Percentiles rank a stretch among this genome's conserved stretches.
Evolutionary conservation across 1,140 invertebrate species (phyloP).

Genomic region (Papilio xuthus): DNA sequence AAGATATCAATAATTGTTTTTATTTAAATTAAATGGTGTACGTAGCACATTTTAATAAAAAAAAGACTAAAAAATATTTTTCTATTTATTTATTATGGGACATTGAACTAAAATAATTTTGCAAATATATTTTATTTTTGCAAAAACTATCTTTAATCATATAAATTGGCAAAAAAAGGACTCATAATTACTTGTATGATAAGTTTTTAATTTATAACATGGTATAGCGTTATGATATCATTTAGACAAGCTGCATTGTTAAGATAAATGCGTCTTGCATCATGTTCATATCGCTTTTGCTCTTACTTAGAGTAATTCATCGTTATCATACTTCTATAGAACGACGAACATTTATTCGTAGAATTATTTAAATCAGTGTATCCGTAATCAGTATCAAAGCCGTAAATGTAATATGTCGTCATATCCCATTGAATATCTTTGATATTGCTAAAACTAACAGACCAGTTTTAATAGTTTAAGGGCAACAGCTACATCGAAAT

Average conservation of each 20-base stretch:
- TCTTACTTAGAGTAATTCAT: neutral
- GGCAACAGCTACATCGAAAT: neutral
- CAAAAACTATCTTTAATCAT: neutral
- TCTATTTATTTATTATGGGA: neutral
- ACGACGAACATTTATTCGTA: neutral
- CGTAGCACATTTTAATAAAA: neutral
- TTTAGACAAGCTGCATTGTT: neutral
- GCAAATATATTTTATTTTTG: neutral
- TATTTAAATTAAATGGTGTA: slow-evolving; percentile 13
- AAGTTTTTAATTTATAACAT: neutral
- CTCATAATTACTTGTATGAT: neutral
- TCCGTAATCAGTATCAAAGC: neutral
- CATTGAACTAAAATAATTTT: neutral
- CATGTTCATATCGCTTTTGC: neutral
- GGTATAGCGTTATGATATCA: neutral
- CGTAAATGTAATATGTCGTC: neutral
- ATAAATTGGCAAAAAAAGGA: neutral
- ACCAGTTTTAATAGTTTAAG: neutral
- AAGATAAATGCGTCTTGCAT: neutral
- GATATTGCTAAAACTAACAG: neutral
- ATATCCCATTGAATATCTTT: neutral
- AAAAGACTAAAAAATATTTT: neutral
- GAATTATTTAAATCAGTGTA: neutral
- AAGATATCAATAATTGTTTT: slow-evolving; percentile 11
- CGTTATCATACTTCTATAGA: neutral